Conservation (phyloP, 2,888 invertebrate genomes). For the Tiliacea citrago region DNA sequence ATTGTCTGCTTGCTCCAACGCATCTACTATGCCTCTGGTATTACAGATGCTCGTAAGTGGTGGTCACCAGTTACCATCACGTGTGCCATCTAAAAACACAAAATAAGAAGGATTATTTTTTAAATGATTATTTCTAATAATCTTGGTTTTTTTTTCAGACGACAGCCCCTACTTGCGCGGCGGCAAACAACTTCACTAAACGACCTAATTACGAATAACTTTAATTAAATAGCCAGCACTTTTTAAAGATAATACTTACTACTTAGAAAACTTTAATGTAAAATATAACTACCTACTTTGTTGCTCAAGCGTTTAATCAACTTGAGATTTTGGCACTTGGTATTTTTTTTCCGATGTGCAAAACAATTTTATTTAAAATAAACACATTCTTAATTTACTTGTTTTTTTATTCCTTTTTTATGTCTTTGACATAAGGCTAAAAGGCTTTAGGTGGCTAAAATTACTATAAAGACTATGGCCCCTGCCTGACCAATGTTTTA, state of each 20-base stretch:
- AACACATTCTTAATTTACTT: not conserved
- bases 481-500: no score
- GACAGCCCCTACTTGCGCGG: slow-evolving; percentile 60
- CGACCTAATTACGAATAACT: not conserved
- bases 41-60: no score
- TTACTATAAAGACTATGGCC: no score
- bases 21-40: no score
- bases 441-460: no score
- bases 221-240: not conserved
- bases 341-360: not conserved
- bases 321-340: not conserved
- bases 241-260: no score
- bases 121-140: not conserved
- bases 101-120: no score
- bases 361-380: slow-evolving; percentile 9
- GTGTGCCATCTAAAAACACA: no score
- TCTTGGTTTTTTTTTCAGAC: slow-evolving; percentile 56
- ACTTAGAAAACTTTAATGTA: no score
- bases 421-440: no score
- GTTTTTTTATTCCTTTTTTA: not conserved
- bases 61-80: no score
- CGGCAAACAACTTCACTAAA: slow-evolving; percentile 37
- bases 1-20: no score
- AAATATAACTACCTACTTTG: not conserved
- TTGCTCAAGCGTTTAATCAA: not conserved